Conservation (phyloP, 2,113 vertebrate species). For the Festucalex cinctus region DNA sequence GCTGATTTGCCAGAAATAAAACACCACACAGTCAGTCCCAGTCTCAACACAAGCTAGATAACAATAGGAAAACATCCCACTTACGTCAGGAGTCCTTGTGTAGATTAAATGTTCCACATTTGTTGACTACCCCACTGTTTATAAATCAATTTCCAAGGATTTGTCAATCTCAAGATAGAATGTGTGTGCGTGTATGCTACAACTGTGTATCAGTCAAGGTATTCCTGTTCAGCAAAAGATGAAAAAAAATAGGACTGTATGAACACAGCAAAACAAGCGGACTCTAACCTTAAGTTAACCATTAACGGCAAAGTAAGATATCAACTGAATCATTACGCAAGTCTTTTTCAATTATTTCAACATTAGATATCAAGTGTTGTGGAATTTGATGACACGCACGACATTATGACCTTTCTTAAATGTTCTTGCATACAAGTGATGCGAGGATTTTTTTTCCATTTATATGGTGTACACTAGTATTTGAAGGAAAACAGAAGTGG, state of each 20-base stretch:
- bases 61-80: slow-evolving; percentile 36
- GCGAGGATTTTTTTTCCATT: too few species aligned
- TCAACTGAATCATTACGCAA: slow-evolving; percentile 38
- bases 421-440: not conserved
- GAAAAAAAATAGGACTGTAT: slow-evolving; percentile 20
- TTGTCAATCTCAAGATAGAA: not conserved
- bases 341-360: not conserved
- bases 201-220: slow-evolving; percentile 9
- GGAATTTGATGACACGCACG: not conserved
- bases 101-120: slow-evolving; percentile 41
- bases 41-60: slow-evolving; percentile 42
- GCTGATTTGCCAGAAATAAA: slow-evolving; percentile 4
- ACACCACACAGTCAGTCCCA: slow-evolving; percentile 2
- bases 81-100: slow-evolving; percentile 57
- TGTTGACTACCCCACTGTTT: slow-evolving; percentile 26
- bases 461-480: too few species aligned
- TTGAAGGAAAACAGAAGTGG: too few species aligned
- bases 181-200: not conserved
- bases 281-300: slow-evolving; percentile 71
- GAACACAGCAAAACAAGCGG: slow-evolving; percentile 31
- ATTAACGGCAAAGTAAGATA: slow-evolving; percentile 57
- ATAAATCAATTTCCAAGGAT: slow-evolving; percentile 28
- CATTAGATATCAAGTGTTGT: not conserved
- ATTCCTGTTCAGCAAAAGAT: not conserved
- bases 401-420: not conserved